These are phyloP conservation scores for Calephelis nemesis DNA, from an alignment of 1,140 invertebrate genomes.

Conservation along the genomic window DNA sequence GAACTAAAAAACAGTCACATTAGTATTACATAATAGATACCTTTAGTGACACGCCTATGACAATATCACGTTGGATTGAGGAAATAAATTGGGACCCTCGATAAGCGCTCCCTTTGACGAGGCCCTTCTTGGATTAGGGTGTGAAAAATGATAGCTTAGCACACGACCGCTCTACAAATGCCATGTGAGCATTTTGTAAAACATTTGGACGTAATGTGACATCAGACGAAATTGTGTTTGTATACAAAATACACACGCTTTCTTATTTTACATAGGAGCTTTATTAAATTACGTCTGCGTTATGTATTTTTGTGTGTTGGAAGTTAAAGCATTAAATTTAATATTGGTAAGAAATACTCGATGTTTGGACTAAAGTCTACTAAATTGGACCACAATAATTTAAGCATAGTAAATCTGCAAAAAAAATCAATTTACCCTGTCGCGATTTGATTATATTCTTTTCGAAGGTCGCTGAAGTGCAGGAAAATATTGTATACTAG, in stretches of 20 bases:
- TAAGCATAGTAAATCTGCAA: no score
- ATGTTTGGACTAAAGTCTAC: no score
- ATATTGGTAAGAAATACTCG: no score
- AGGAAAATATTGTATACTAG: no score
- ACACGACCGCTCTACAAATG: slow-evolving; percentile 15
- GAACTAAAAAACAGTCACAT: background rate
- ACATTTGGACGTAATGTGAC: slow-evolving; percentile 29
- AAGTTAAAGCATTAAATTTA: background rate
- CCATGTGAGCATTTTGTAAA: slow-evolving; percentile 47
- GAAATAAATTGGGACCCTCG: slow-evolving; percentile 71
- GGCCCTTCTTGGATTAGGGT: slow-evolving; percentile 68
- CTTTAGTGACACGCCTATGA: slow-evolving; percentile 55
- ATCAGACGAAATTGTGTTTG: slow-evolving; percentile 23
- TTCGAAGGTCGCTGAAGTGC: no score
- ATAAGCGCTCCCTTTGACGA: slow-evolving; percentile 76
- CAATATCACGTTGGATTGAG: slow-evolving; percentile 59
- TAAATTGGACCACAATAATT: no score
- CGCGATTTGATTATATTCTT: no score
- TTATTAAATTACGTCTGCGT: background rate
- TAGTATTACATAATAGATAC: slow-evolving; percentile 25
- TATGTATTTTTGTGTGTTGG: background rate
- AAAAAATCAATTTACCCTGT: no score
- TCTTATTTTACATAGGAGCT: slow-evolving; percentile 4
- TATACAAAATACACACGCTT: slow-evolving; percentile 11
- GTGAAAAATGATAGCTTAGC: slow-evolving; percentile 74